phyloP scores from a whole-genome alignment of 2,888 invertebrate genomes.

The Sisyra terminalis region DNA sequence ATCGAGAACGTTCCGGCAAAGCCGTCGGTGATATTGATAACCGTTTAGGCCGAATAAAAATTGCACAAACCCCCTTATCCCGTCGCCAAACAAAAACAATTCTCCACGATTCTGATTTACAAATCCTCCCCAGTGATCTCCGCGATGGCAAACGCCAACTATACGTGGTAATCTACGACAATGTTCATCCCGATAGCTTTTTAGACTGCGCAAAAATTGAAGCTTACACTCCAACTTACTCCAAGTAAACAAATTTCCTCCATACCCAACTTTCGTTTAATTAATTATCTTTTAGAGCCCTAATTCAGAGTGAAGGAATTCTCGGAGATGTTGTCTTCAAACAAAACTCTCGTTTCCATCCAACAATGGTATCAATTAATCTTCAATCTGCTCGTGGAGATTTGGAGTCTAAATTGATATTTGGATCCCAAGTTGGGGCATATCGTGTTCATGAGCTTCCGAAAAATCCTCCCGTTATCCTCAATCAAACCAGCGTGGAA shows the following conservation, averaged over 20 bases:
- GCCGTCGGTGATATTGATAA: slow-evolving; percentile 66
- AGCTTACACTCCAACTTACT: slow-evolving; percentile 54
- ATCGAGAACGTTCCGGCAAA: slow-evolving; percentile 34
- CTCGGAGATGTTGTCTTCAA: slow-evolving; percentile 60
- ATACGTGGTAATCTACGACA: slow-evolving; percentile 69
- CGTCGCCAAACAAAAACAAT: too few relatives aligned
- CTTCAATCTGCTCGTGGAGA: slow-evolving; percentile 45
- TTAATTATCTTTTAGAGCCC: slow-evolving; percentile 32
- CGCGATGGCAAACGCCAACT: slow-evolving; percentile 58
- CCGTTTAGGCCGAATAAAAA: slow-evolving; percentile 57
- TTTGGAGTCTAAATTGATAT: slow-evolving; percentile 52
- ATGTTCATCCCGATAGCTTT: slow-evolving; percentile 56
- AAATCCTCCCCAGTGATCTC: slow-evolving; percentile 54
- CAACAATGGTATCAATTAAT: slow-evolving; percentile 62
- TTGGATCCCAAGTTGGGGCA: slow-evolving; percentile 53
- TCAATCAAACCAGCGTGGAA: slow-evolving; percentile 17
- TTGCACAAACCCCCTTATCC: slow-evolving; percentile 41
- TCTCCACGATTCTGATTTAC: slow-evolving; percentile 48
- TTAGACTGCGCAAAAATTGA: slow-evolving; percentile 70
- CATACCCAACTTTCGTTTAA: not conserved
- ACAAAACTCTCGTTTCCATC: slow-evolving; percentile 71
- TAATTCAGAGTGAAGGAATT: slow-evolving; percentile 62
- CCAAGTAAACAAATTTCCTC: not conserved
- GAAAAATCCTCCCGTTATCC: slow-evolving; percentile 33
- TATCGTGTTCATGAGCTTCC: slow-evolving; percentile 59